Evolutionary conservation across 1,140 invertebrate species (phyloP).

Genomic region (Platyscapa corneri): DNA sequence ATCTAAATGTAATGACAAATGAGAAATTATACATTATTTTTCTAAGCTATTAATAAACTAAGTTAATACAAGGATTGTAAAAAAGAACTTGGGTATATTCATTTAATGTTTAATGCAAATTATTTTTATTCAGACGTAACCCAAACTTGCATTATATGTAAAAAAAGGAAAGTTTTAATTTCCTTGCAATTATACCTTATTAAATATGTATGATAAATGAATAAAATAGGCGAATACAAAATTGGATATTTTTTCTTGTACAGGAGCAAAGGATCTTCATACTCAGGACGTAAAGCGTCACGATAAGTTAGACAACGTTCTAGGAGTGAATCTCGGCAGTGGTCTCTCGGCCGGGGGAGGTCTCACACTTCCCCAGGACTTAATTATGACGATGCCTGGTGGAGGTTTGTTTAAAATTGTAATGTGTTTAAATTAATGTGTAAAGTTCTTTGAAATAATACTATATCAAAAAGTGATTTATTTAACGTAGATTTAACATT

Average conservation of each 20-base stretch:
- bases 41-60: too few relatives aligned
- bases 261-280: slow-evolving; percentile 72
- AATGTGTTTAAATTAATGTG: background rate
- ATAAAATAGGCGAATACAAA: too few relatives aligned
- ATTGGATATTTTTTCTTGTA: slow-evolving; percentile 45
- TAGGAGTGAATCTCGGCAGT: slow-evolving; percentile 71
- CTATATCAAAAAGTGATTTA: background rate
- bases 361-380: slow-evolving; percentile 71
- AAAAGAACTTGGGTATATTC: too few relatives aligned
- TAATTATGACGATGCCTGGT: slow-evolving; percentile 72
- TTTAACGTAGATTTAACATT: background rate
- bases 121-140: too few relatives aligned
- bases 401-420: slow-evolving; percentile 24
- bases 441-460: background rate
- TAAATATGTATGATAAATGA: too few relatives aligned
- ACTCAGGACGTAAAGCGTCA: slow-evolving; percentile 71
- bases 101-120: too few relatives aligned
- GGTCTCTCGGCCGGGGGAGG: slow-evolving; percentile 69
- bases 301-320: slow-evolving; percentile 73
- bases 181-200: too few relatives aligned
- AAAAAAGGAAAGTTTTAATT: too few relatives aligned
- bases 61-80: too few relatives aligned
- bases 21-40: too few relatives aligned
- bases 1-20: too few relatives aligned
- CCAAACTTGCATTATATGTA: too few relatives aligned